A percentile compares a stretch with the other conserved stretches of the same genome.
phyloP scores from a whole-genome alignment of 2,797 vertebrate genomes.

The Ceyx erithaca region DNA sequence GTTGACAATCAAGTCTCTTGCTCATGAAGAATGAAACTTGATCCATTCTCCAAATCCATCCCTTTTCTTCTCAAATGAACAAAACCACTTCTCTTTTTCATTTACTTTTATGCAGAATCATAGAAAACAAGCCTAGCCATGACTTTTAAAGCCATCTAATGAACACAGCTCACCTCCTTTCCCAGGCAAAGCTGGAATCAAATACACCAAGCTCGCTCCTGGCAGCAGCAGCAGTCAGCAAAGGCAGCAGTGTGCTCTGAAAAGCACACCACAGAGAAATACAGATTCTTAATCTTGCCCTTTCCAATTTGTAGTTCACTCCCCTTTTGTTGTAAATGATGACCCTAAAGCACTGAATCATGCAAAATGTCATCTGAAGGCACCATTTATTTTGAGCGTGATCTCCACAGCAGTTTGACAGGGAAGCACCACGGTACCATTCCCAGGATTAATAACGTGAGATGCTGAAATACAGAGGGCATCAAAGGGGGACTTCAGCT shows the following conservation, averaged over 20 bases:
- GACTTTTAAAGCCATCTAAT: not conserved
- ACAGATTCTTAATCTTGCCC: not conserved
- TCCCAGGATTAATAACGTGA: not conserved
- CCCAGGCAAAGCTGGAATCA: not conserved
- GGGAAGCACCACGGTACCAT: not conserved
- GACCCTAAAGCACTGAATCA: conserved; percentile 3
- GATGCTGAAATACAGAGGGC: not conserved
- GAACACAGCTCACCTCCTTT: not conserved
- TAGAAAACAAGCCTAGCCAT: not conserved
- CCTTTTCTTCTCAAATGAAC: not conserved
- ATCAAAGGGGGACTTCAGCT: not conserved
- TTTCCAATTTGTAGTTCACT: conserved; percentile 1
- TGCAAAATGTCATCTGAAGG: not conserved
- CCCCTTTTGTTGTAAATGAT: not conserved
- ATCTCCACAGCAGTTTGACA: not conserved
- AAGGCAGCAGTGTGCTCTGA: not conserved
- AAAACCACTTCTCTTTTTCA: not conserved
- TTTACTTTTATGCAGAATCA: not conserved
- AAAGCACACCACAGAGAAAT: not conserved
- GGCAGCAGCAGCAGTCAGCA: not conserved
- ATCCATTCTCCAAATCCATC: not conserved
- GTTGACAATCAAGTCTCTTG: not conserved
- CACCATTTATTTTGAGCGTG: not conserved
- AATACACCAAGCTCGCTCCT: not conserved
- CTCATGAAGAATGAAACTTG: not conserved